These are phyloP conservation scores for Argyrosomus regius DNA, from an alignment of 2,797 vertebrate genomes.

Conservation along the genomic window DNA sequence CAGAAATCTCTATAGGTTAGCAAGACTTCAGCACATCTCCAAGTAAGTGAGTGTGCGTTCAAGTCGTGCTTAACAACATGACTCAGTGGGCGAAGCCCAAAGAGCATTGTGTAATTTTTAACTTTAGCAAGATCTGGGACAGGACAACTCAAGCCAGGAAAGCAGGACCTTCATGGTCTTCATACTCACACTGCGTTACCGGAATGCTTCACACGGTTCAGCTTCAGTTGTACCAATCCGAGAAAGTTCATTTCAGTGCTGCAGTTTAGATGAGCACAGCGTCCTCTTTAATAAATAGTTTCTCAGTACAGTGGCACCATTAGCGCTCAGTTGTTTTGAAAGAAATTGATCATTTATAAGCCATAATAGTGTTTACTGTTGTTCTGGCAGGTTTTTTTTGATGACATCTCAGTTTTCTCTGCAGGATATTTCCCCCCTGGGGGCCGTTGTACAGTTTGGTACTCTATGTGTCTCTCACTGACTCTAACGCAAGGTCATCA, in stretches of 20 bases:
- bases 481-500: conserved; percentile 44
- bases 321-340: conserved; percentile 38
- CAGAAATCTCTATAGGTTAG: conserved; percentile 55
- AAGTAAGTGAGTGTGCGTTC: conserved; percentile 53
- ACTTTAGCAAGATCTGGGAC: conserved; percentile 62
- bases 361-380: conserved; percentile 51
- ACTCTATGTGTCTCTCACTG: conserved; percentile 34
- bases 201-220: conserved; percentile 27
- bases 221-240: conserved; percentile 13
- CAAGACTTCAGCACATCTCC: conserved; percentile 55
- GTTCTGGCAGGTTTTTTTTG: conserved; percentile 51
- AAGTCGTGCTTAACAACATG: conserved; percentile 66
- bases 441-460: conserved; percentile 44
- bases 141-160: conserved; percentile 48
- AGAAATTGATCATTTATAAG: conserved; percentile 39
- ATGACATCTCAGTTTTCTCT: conserved; percentile 45
- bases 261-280: conserved; percentile 17
- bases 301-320: conserved; percentile 19
- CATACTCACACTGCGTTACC: conserved; percentile 42
- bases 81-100: conserved; percentile 70
- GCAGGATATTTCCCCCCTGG: conserved; percentile 45
- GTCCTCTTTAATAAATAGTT: conserved; percentile 41
- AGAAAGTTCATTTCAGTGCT: background rate
- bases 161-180: conserved; percentile 45
- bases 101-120: conserved; percentile 66